Evolutionary conservation across 1,140 invertebrate genomes (phyloP), one percentile per base, ranked within the genome.

Genomic region (Arctopsyche grandis): DNA sequence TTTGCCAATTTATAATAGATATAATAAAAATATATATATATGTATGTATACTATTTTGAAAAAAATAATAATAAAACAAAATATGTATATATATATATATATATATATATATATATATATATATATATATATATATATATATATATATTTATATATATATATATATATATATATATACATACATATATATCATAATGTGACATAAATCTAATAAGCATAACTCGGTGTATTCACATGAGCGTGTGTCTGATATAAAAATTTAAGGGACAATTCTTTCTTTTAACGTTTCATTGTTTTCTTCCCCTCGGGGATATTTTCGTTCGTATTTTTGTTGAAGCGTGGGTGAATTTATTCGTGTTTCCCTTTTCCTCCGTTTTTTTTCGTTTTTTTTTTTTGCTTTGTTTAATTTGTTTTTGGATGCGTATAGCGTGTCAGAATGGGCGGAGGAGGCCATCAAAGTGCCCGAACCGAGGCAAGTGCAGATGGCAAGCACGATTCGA

Each of bases 131-230:
- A 66, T 7, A 66, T 66, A 4, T 66, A 21, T 66, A 60, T 60
- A 60, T 21, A 66, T 21, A 66, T 66, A 66, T 66, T 16, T 66
- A 60, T 60, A 60, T 60, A 60, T 60, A 60, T 60, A 60, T 60
- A 60, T 60, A 60, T 60, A 60, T 60, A 60, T 66, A 66, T 21
- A 66, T 66, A 66, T 66, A 21, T 66, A 66, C 16, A 21, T 66
- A 66, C 19, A 21, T 66, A 66, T 66, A 21, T 66, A 5, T 66
- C 14, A 21, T 66, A 66, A 4, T 22, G 19, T 22, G 3, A 12
- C 16, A 66, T 12, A 16, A 52, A 5, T 52, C 48, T 52, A 52
- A 52, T 52, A 16, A 52, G 48, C 10, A 14, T 52, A 52, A 52
- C 48, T 52, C 12, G 1, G 16, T 52, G 16, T 12, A 52, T 52